A percentile compares a stretch with the other conserved stretches of the same genome.
phyloP scores from a whole-genome alignment of 2,888 invertebrate species.

The Serripes groenlandicus region DNA sequence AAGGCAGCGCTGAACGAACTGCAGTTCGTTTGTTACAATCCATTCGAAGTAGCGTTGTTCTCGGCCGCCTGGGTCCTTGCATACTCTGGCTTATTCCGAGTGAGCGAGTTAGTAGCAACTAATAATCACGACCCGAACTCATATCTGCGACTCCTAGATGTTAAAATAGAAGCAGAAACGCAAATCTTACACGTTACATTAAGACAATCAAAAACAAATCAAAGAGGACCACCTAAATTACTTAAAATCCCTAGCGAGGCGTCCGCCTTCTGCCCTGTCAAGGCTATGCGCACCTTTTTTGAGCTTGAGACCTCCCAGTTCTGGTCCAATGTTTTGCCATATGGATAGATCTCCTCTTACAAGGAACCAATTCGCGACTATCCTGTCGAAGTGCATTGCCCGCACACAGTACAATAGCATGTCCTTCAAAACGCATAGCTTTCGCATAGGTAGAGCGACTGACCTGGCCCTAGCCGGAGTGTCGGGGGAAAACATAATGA shows the following conservation, averaged over 20 bases:
- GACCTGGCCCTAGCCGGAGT: conserved; percentile 32
- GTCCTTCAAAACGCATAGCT: conserved; percentile 24
- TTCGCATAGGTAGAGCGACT: conserved; percentile 46
- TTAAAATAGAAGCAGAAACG: not conserved
- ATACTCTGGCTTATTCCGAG: conserved; percentile 47
- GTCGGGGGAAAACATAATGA: conserved; percentile 23
- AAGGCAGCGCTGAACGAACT: not conserved
- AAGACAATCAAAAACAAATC: conserved; percentile 25
- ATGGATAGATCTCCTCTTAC: conserved; percentile 10
- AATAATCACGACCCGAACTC: not conserved
- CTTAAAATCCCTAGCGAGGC: not conserved
- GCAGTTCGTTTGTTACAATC: not conserved
- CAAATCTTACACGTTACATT: not conserved
- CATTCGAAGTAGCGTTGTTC: conserved; percentile 36
- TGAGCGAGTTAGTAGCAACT: conserved; percentile 43
- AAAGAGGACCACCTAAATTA: too few species aligned
- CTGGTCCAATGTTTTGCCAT: conserved; percentile 19
- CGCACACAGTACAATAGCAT: not conserved
- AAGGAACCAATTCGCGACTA: conserved; percentile 40
- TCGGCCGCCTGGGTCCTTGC: conserved; percentile 30
- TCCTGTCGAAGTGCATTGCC: conserved; percentile 11
- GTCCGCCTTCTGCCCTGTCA: not conserved
- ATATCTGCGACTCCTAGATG: too few species aligned
- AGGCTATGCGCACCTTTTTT: not conserved
- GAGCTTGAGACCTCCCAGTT: not conserved